A percentile compares a stretch with the other conserved stretches of the same genome.
These are phyloP conservation scores for Musca vetustissima DNA, from an alignment of 1,140 invertebrate genomes.

Conservation along the genomic window DNA sequence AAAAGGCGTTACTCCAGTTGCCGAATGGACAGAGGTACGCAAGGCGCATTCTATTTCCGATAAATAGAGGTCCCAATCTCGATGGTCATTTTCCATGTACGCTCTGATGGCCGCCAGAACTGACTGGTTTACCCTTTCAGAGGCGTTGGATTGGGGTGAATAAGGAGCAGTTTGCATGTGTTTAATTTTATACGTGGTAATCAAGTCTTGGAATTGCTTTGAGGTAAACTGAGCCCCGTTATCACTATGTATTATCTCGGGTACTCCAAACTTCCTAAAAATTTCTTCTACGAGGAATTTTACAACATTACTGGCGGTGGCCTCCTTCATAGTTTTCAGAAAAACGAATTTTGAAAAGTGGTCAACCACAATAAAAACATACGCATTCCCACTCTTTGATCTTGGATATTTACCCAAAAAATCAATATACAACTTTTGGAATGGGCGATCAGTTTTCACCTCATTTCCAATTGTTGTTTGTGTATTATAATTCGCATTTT, in stretches of 20 bases:
- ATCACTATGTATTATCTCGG: neutral
- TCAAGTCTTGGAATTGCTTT: neutral
- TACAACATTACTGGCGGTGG: neutral
- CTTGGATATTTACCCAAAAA: slow-evolving; percentile 2
- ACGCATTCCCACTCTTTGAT: neutral
- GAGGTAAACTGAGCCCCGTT: slow-evolving; percentile 7
- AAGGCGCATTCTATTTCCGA: too few species aligned
- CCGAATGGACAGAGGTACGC: too few species aligned
- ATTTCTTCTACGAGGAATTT: neutral
- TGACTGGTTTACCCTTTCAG: neutral
- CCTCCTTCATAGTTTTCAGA: neutral
- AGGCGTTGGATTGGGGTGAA: neutral
- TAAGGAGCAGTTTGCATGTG: neutral
- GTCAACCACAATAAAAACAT: neutral
- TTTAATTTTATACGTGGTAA: neutral
- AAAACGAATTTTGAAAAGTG: neutral
- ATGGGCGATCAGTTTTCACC: neutral
- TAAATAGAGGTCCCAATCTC: slow-evolving; percentile 9
- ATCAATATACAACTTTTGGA: slow-evolving; percentile 17
- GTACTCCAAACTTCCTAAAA: neutral
- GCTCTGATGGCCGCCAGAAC: neutral
- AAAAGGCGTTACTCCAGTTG: too few species aligned
- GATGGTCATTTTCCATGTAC: neutral
- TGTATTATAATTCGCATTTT: neutral
- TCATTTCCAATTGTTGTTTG: neutral